Percentiles rank a stretch among this genome's conserved stretches.
These are phyloP conservation scores for Brachynemurus nebulosus DNA, from an alignment of 2,888 invertebrate genomes.

Conservation along the genomic window DNA sequence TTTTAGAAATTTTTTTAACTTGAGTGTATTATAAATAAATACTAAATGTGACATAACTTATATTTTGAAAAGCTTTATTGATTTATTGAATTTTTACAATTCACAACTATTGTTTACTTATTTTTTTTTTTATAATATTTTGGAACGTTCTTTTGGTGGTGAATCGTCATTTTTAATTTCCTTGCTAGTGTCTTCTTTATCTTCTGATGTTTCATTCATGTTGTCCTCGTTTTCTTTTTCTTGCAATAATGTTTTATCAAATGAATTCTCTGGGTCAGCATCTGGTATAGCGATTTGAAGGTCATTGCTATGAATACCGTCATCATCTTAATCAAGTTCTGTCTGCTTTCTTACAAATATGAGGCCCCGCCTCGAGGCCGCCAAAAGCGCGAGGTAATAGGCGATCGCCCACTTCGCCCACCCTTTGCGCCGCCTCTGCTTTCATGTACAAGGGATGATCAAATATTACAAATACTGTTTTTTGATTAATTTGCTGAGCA, in stretches of 20 bases:
- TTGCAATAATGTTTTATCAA: background rate
- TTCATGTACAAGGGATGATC: background rate
- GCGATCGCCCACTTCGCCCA: constrained; percentile 9
- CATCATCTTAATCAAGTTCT: background rate
- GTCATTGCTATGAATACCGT: background rate
- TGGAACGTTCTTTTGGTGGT: background rate
- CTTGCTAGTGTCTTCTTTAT: background rate
- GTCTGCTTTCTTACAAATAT: background rate
- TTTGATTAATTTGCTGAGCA: background rate
- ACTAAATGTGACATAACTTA: background rate
- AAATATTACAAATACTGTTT: background rate
- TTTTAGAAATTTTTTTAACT: background rate
- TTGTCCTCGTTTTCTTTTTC: background rate
- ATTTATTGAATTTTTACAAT: background rate
- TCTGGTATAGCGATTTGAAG: background rate
- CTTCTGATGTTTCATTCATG: background rate
- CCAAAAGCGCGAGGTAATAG: background rate
- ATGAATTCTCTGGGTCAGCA: background rate
- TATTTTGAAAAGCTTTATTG: background rate
- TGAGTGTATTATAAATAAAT: background rate
- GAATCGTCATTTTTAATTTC: background rate
- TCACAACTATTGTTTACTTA: background rate
- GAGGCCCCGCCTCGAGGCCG: constrained; percentile 1
- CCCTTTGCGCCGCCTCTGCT: constrained; percentile 1
- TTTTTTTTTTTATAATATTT: background rate